These are phyloP conservation scores for Hyles lineata DNA, from an alignment of 2,888 invertebrate genomes.

Conservation along the genomic window DNA sequence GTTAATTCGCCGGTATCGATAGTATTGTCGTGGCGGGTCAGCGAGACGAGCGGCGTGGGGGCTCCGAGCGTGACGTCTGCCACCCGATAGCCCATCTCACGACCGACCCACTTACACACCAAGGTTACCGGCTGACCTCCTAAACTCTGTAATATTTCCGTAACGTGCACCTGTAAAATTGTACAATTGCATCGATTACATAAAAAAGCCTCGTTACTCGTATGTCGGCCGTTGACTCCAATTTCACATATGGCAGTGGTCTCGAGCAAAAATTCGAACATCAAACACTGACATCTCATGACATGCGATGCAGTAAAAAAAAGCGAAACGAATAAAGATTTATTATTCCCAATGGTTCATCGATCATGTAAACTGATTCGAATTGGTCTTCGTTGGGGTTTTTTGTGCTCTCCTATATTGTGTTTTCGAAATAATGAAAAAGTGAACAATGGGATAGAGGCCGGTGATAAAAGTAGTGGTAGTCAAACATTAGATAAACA, in stretches of 20 bases:
- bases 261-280: slow-evolving; percentile 36
- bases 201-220: slow-evolving; percentile 26
- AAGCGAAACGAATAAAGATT: slow-evolving; percentile 45
- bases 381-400: slow-evolving; percentile 43
- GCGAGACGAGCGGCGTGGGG: slow-evolving; percentile 51
- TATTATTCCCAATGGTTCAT: slow-evolving; percentile 52
- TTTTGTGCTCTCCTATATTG: slow-evolving; percentile 40
- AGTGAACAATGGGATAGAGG: slow-evolving; percentile 12
- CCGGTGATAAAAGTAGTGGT: slow-evolving; percentile 7
- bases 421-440: slow-evolving; percentile 33
- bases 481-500: slow-evolving; percentile 14
- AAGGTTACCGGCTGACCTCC: slow-evolving; percentile 82
- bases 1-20: neutral
- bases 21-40: slow-evolving; percentile 37
- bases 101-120: slow-evolving; percentile 79
- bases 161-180: slow-evolving; percentile 60
- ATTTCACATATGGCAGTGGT: neutral
- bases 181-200: slow-evolving; percentile 40
- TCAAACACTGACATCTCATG: slow-evolving; percentile 41
- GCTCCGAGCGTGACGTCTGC: slow-evolving; percentile 81
- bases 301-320: slow-evolving; percentile 46
- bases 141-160: slow-evolving; percentile 68
- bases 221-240: slow-evolving; percentile 26
- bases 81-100: slow-evolving; percentile 83
- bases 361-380: slow-evolving; percentile 52